Percentiles rank a stretch among this genome's conserved stretches.
Conservation (phyloP, 2,113 vertebrate species). For the Petromus typicus region DNA sequence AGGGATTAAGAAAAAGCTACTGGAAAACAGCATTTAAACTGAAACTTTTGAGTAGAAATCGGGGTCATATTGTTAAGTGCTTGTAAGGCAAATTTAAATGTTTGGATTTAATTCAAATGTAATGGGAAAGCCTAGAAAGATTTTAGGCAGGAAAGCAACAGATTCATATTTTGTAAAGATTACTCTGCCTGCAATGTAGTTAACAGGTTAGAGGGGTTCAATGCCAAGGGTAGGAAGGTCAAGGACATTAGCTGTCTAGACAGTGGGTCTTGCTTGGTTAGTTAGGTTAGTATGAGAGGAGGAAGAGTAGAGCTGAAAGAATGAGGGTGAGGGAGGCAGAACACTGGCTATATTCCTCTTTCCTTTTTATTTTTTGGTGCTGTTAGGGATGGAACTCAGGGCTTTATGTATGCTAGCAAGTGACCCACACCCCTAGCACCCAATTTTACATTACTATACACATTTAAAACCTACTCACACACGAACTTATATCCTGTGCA, state of each 20-base stretch:
- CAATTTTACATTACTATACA: not conserved
- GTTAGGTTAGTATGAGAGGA: not conserved
- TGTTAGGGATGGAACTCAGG: not conserved
- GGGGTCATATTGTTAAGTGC: not conserved
- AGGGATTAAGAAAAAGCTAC: constrained; percentile 9
- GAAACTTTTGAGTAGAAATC: not conserved
- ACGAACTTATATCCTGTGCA: not conserved
- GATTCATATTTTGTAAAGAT: not conserved
- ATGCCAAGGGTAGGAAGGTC: not conserved
- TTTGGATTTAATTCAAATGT: constrained; percentile 17
- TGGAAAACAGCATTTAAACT: constrained; percentile 2
- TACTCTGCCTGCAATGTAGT: not conserved
- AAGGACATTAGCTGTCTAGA: not conserved
- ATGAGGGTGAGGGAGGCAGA: not conserved
- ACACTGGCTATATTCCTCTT: not conserved
- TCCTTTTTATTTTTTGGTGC: not conserved
- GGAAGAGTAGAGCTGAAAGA: not conserved
- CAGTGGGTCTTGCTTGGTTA: not conserved
- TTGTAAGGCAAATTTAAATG: constrained; percentile 18
- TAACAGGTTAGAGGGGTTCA: not conserved
- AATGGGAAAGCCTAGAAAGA: constrained; percentile 25
- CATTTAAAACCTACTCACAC: not conserved
- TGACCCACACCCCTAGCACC: not conserved
- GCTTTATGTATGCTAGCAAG: not conserved
- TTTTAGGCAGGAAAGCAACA: constrained; percentile 37